Evolutionary conservation across 1,140 invertebrate species (phyloP), one percentile per base, ranked within the genome.

Genomic region (Lineus longissimus): DNA sequence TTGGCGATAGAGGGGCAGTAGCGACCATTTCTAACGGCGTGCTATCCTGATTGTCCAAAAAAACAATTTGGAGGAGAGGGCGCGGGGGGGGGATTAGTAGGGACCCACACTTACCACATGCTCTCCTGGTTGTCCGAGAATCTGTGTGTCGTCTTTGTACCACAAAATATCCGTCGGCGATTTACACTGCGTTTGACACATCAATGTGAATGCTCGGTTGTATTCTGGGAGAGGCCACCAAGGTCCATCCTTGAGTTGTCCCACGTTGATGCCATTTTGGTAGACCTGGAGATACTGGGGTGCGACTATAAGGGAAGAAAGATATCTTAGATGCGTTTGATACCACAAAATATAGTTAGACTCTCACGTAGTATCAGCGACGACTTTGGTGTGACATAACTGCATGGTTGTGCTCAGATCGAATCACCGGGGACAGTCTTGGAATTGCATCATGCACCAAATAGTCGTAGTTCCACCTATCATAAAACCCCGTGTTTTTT

Each of bases 191-290:
- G 47, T 51, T 27, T 23, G 47, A 51, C 47, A 51, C 47, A 51
- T 51, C 47, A 51, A n/a, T 51, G 47, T 51, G 25, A 51, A 51
- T n/a, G 47, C 19, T 51, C n/a, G 47, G 25, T 51, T 27, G 25
- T 7, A 51, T 9, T 51, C 47, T 9, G 47, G 47, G 4, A 27
- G n/a, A 4, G 47, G 47, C 47, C 47, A 51, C 47, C 47, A 51
- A 9, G 47, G 47, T 4, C 47, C 47, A 9, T 19, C 25, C 47
- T 51, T 51, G 6, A 51, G n/a, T 23, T 51, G 25, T 9, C 47
- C 47, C 9, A 51, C 47, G 47, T 51, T 51, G n/a, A 51, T 51
- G n/a, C 47, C 47, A n/a, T 51, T 51, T 27, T 51, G 47, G 47
- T 23, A 51, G 47, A 51, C 47, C n/a, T 51, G 19, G 47, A 51